Evolutionary conservation across 1,140 invertebrate genomes (phyloP), one percentile per base, ranked within the genome.

Genomic region (Drosophila nigromelanica): DNA sequence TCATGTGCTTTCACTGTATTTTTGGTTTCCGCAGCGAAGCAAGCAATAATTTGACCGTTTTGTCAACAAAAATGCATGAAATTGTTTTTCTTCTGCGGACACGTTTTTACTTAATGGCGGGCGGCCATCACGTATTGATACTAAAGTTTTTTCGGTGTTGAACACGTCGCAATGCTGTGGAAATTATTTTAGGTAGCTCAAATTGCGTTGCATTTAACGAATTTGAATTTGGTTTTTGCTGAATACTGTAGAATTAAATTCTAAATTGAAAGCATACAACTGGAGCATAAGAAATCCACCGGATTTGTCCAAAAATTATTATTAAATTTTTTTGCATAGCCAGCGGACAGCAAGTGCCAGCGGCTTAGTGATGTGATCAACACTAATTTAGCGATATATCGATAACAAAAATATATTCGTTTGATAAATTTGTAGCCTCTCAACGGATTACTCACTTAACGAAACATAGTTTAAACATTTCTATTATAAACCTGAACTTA

Each of bases 91-190:
- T 81, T 85, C 73, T 86, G 76, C 90, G 85, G 87, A 78, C 90
- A 91, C 90, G 90, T 89, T 91, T 90, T 91, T 85, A 90, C 86
- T 90, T 86, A 82, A 80, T 89, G 75, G 72, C 76, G 75, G 82
- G 90, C 90, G 90, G 90, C 86, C 76, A 87, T 79, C 72, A 79
- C 76, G 71, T 87, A 82, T 87, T 76, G 68, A 72, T 72, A 72
- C 73, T 72, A 76, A 67, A 89, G 43, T 45, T 40, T 82, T 87
- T 82, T 85, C 82, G 82, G 82, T 87, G 78, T 89, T 35, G 67
- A 63, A 50, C 59, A 67, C 69, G 68, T 82, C 75, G 62, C 15
- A 79, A 74, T 52, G 68, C 59, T 59, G 42, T 58, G 59, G 81
- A 87, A 89, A 87, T 76, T 82, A 87, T 87, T 87, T 87, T 77